A percentile compares a stretch with the other conserved stretches of the same genome.
Evolutionary conservation across 2,888 invertebrate genomes (phyloP).

Genomic region (Drosophila mettleri): DNA sequence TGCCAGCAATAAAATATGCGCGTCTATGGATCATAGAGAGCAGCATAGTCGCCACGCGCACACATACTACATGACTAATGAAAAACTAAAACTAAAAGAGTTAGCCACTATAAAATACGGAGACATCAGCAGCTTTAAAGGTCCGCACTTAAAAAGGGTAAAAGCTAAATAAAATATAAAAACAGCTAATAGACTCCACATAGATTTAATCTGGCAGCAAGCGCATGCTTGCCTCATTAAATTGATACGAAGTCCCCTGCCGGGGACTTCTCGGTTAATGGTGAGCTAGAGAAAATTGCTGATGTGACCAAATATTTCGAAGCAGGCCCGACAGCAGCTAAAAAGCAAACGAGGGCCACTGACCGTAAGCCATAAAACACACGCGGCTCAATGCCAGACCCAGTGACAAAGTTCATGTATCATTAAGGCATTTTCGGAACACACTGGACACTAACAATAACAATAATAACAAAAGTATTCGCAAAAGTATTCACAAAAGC

Average conservation of each 20-base stretch:
- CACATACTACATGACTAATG: conserved; percentile 46
- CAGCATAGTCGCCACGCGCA: conserved; percentile 17
- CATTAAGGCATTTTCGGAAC: conserved; percentile 65
- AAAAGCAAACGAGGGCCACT: conserved; percentile 64
- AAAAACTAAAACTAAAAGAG: conserved; percentile 25
- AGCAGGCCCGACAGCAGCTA: conserved; percentile 28
- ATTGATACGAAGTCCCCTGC: conserved; percentile 40
- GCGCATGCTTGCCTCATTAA: conserved; percentile 72
- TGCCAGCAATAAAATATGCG: conserved; percentile 54
- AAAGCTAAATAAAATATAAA: conserved; percentile 40
- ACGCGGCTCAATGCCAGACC: conserved; percentile 67
- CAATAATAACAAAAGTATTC: conserved; percentile 28
- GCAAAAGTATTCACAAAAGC: conserved; percentile 20
- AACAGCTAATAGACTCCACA: conserved; percentile 69
- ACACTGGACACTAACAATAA: conserved; percentile 42
- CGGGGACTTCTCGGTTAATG: conserved; percentile 34
- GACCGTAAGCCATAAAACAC: conserved; percentile 75
- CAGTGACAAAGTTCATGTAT: conserved; percentile 73
- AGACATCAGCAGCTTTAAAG: conserved; percentile 46
- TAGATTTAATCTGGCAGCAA: conserved; percentile 70
- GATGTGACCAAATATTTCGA: conserved; percentile 49
- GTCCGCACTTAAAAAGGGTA: conserved; percentile 51
- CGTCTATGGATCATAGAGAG: conserved; percentile 36
- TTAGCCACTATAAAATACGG: background rate
- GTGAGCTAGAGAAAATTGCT: conserved; percentile 56